These are phyloP conservation scores for Stomatorhinus walkeri DNA, from an alignment of 2,797 vertebrate genomes.

Conservation along the genomic window DNA sequence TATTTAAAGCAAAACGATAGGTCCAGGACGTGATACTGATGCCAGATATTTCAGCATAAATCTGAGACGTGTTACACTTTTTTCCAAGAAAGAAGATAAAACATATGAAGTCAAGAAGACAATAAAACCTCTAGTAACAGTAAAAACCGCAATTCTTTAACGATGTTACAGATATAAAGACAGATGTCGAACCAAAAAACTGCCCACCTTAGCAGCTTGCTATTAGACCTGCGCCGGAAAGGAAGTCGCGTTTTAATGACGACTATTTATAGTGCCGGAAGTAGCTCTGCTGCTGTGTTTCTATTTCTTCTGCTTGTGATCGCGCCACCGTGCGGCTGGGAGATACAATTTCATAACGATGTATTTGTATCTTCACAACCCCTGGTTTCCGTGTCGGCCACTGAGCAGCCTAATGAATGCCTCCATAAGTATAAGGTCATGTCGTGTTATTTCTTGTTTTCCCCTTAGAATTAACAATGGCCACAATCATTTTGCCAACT, in stretches of 20 bases:
- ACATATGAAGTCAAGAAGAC: fast-evolving
- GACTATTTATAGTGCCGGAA: slow-evolving; percentile 17
- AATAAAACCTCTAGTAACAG: fast-evolving
- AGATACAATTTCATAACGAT: neutral
- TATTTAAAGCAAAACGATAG: neutral
- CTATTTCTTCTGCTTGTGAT: neutral
- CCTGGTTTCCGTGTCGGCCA: neutral
- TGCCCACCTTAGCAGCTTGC: slow-evolving; percentile 56
- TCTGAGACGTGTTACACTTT: neutral
- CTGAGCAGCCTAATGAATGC: neutral
- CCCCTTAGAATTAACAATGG: neutral
- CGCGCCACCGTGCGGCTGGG: neutral
- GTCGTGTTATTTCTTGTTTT: neutral
- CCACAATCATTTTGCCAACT: neutral
- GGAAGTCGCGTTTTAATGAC: slow-evolving; percentile 50
- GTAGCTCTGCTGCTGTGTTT: neutral
- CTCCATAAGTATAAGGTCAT: neutral
- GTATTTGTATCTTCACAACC: neutral
- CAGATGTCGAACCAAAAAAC: slow-evolving; percentile 40
- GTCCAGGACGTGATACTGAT: neutral
- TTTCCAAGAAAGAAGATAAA: slow-evolving; percentile 27
- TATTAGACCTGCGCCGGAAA: slow-evolving; percentile 68
- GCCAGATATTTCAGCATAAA: neutral
- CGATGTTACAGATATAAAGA: slow-evolving; percentile 61
- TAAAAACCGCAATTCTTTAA: neutral